Percentiles rank a stretch among this genome's conserved stretches.
Evolutionary conservation across 2,888 invertebrate species (phyloP).

Genomic region (Smittia sp.): DNA sequence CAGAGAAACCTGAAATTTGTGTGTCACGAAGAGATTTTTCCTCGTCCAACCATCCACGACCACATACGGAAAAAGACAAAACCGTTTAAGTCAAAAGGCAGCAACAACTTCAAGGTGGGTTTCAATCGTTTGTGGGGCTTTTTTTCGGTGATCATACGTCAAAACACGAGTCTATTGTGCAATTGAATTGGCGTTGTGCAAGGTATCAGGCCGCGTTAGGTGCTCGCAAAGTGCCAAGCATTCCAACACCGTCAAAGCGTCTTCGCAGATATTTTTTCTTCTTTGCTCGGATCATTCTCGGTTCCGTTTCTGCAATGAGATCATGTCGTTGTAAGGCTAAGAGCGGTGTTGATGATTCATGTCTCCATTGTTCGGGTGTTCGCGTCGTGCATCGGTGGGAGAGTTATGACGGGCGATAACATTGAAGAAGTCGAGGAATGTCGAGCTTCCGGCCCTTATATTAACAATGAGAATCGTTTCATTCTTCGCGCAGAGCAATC

Average conservation of each 20-base stretch:
- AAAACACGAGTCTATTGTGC: background rate
- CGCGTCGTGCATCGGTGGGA: background rate
- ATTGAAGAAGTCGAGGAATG: background rate
- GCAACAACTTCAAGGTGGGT: background rate
- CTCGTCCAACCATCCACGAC: background rate
- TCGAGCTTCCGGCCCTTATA: no score
- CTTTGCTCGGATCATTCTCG: background rate
- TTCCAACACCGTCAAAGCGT: background rate
- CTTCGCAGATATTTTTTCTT: background rate
- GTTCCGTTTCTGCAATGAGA: conserved; percentile 8
- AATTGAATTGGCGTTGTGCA: background rate
- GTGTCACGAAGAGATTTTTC: conserved; percentile 7
- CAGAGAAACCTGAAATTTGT: background rate
- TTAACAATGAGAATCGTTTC: no score
- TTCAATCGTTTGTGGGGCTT: background rate
- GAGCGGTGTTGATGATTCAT: background rate
- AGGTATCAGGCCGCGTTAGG: no score
- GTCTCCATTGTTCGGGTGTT: background rate
- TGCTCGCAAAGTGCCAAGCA: background rate
- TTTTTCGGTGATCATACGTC: background rate
- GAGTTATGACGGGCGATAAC: background rate
- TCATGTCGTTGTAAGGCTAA: background rate
- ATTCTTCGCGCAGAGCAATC: no score
- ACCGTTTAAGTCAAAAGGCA: background rate
- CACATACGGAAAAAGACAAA: conserved; percentile 6